These are phyloP conservation scores for Tetramorium bicarinatum DNA, from an alignment of 2,888 invertebrate species.

Conservation along the genomic window DNA sequence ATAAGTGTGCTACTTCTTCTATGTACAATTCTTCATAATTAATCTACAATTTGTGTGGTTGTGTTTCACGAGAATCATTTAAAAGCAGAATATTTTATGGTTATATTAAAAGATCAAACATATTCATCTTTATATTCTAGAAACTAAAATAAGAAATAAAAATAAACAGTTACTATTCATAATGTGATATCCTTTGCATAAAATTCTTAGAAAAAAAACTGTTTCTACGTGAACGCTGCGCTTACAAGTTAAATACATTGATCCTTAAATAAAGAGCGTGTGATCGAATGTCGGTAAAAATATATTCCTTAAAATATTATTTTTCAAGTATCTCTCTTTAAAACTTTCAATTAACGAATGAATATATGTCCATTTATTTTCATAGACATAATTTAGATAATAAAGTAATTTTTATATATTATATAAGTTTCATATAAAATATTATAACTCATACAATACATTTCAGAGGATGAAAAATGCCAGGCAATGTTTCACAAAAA, in stretches of 20 bases:
- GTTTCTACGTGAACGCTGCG: background rate
- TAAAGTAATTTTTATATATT: background rate
- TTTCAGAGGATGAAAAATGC: background rate
- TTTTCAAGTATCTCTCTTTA: background rate
- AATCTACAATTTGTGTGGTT: background rate
- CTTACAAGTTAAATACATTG: background rate
- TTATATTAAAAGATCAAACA: background rate
- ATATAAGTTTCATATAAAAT: no score
- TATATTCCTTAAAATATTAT: slow-evolving; percentile 3
- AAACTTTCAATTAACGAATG: background rate
- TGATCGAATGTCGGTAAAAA: background rate
- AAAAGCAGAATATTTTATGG: background rate
- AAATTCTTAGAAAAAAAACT: background rate
- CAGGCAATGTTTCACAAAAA: background rate
- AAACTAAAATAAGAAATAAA: background rate
- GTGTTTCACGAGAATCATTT: background rate
- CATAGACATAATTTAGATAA: background rate
- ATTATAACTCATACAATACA: background rate
- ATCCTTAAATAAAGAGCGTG: background rate
- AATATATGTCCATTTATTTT: background rate
- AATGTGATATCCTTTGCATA: background rate
- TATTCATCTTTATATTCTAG: background rate
- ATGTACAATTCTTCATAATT: background rate
- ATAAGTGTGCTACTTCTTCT: background rate
- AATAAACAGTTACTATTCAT: background rate